Evolutionary conservation across 2,797 vertebrate species (phyloP), one percentile per base, ranked within the genome.

Genomic region (Hydrolagus colliei): DNA sequence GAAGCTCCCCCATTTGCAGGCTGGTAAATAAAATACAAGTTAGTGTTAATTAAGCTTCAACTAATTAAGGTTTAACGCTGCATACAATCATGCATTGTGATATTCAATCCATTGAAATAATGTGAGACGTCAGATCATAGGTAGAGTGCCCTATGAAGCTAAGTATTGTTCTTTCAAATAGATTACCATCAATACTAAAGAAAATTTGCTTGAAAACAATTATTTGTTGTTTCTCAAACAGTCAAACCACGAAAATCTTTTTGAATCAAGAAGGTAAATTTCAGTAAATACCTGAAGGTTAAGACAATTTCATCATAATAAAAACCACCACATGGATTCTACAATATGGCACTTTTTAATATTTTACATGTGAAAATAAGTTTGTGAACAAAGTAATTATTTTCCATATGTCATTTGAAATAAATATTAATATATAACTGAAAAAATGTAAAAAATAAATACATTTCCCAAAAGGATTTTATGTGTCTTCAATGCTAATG

Each of bases 321-420:
- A 86, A 76, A 75, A 5, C 5, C 88, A 89, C 65, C 85, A 89
- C 87, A 87, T 67, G 6, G 86, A 72, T 75, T 87, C 86, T 87
- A 73, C 18, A 88, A 52, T 65, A 86, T 73, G 84, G 61, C 41
- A 86, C 86, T 72, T 32, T 91, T 92, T 90, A 90, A 90, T 91
- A 86, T 80, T 85, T 87, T 86, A 86, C 86, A 88, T 82, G 27
- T 82, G 79, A 82, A 82, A 68, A 67, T 35, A 80, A 18, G 79
- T 79, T 79, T 63, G 77, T 79, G 77, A 82, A 82, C 79, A 82
- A 68, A 32, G 79, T 82, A 67, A 68, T 82, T 67, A 82, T 68
- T 68, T 82, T 82, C 22, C 63, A 82, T 41, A 82, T 18, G 79
- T 82, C 79, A 82, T 65, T 62, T 79, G 35, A 82, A 82, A 82